Conservation (phyloP, 1,140 invertebrate genomes). For the Polypedilum pembai region DNA sequence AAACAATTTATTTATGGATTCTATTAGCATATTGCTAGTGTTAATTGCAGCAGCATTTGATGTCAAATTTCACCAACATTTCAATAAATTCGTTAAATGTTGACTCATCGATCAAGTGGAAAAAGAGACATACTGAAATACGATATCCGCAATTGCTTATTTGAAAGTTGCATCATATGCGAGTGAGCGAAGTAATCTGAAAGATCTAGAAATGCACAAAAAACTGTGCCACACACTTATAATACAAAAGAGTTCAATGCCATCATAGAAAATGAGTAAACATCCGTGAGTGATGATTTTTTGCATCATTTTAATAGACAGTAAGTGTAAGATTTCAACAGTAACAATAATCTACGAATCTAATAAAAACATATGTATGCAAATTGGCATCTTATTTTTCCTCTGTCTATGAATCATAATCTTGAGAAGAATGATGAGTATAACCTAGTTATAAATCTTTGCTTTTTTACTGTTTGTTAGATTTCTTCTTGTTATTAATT, state of each 20-base stretch:
- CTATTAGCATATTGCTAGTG: too few relatives aligned
- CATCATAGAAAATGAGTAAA: background rate
- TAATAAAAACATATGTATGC: constrained; percentile 13
- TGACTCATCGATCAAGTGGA: too few relatives aligned
- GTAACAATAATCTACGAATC: background rate
- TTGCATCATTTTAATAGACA: background rate
- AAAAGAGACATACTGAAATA: too few relatives aligned
- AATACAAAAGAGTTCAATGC: constrained; percentile 17
- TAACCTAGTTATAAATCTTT: background rate
- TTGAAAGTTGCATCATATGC: too few relatives aligned
- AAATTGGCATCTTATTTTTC: background rate
- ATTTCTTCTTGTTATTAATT: background rate
- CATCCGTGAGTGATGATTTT: background rate
- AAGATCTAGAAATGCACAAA: too few relatives aligned
- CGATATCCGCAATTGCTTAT: too few relatives aligned
- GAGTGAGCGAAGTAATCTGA: too few relatives aligned
- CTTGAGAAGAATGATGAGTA: background rate
- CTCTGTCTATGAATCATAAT: constrained; percentile 6
- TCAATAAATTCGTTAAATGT: too few relatives aligned
- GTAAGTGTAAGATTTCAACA: constrained; percentile 2
- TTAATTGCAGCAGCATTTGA: too few relatives aligned
- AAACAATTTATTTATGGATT: too few relatives aligned
- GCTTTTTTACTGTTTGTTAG: background rate
- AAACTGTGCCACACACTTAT: background rate
- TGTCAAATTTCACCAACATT: too few relatives aligned